Evolutionary conservation across 1,140 invertebrate genomes (phyloP).

Genomic region (Drosophila ananassae): DNA sequence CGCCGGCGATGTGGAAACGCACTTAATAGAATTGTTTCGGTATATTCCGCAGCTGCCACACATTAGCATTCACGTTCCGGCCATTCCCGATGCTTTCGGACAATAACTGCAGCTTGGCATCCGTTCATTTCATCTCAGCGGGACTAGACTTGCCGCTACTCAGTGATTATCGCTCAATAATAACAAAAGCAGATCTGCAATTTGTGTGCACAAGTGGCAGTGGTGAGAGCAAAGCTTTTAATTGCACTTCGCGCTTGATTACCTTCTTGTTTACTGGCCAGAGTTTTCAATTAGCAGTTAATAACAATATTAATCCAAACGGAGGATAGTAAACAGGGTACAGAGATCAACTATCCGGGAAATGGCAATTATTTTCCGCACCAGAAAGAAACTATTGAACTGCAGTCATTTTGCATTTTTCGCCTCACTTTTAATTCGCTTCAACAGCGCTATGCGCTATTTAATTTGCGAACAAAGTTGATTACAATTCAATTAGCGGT

Average conservation of each 20-base stretch:
- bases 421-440: background rate
- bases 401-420: background rate
- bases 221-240: conserved; percentile 62
- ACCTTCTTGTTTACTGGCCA: conserved; percentile 49
- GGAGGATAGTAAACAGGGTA: conserved; percentile 15
- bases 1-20: conserved; percentile 23
- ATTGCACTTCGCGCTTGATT: conserved; percentile 67
- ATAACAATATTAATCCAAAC: conserved; percentile 50
- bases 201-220: conserved; percentile 62
- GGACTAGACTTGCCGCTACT: conserved; percentile 21
- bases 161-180: conserved; percentile 35
- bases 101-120: conserved; percentile 33
- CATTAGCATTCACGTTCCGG: conserved; percentile 11
- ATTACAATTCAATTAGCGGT: conserved; percentile 70
- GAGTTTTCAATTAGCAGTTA: conserved; percentile 27
- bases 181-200: conserved; percentile 27
- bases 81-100: conserved; percentile 8
- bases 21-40: conserved; percentile 51
- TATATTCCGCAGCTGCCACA: conserved; percentile 31
- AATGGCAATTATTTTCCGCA: background rate
- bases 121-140: conserved; percentile 22
- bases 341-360: conserved; percentile 3
- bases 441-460: conserved; percentile 1
- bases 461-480: conserved; percentile 44
- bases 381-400: background rate